These are phyloP conservation scores for Brevimyrus niger DNA, from an alignment of 2,113 vertebrate species.

Conservation along the genomic window DNA sequence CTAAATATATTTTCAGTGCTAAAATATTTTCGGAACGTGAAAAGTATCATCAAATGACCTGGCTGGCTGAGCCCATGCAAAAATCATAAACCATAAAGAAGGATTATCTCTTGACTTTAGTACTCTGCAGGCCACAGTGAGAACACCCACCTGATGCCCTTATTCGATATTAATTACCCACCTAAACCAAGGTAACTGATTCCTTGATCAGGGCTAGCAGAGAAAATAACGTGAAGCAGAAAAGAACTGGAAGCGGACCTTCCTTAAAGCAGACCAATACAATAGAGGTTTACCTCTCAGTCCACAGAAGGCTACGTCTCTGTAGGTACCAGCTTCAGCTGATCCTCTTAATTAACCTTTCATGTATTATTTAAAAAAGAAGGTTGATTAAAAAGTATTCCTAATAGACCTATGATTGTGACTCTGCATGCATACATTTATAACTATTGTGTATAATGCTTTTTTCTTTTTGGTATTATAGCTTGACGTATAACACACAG, in stretches of 20 bases:
- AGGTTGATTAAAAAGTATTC: not conserved
- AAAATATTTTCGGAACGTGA: not conserved
- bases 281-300: not conserved
- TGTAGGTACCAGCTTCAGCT: not conserved
- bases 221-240: not conserved
- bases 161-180: conserved; percentile 1
- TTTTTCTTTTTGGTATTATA: not conserved
- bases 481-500: not conserved
- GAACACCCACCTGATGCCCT: not conserved
- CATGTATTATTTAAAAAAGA: not conserved
- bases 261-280: not conserved
- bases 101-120: not conserved
- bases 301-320: not conserved
- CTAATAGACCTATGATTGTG: not conserved
- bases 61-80: not conserved
- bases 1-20: not conserved
- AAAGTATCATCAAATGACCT: not conserved
- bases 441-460: not conserved
- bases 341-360: not conserved
- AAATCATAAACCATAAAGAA: not conserved
- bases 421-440: not conserved
- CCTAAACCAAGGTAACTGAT: not conserved
- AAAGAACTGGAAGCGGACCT: not conserved
- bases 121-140: not conserved
- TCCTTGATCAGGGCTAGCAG: not conserved